These are phyloP conservation scores for Leptinotarsa undecemlineata DNA, from an alignment of 1,140 invertebrate genomes.

Conservation along the genomic window DNA sequence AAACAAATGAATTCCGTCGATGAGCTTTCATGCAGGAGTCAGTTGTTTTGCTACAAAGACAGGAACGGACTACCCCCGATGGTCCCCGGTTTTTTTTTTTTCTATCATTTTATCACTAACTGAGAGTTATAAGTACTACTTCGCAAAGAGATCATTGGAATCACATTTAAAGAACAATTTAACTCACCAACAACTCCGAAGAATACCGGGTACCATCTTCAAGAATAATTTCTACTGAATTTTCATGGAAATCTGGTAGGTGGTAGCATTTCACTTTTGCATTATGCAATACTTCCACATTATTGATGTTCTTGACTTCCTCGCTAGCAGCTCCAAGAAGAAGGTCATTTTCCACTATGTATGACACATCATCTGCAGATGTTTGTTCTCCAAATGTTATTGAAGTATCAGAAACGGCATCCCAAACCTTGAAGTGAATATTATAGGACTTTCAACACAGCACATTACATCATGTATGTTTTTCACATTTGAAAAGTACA, in stretches of 20 bases:
- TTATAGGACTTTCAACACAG: constrained; percentile 10
- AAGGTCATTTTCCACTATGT: constrained; percentile 94
- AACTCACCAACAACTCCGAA: constrained; percentile 67
- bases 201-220: constrained; percentile 62
- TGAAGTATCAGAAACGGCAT: constrained; percentile 83
- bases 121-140: too few relatives aligned
- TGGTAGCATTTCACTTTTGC: constrained; percentile 60
- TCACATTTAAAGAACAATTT: too few relatives aligned
- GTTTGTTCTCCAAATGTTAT: constrained; percentile 83
- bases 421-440: constrained; percentile 77
- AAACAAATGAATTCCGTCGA: too few relatives aligned
- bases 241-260: constrained; percentile 54
- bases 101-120: too few relatives aligned
- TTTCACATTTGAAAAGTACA: neutral
- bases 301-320: constrained; percentile 48
- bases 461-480: constrained; percentile 3
- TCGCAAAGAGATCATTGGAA: too few relatives aligned
- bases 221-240: constrained; percentile 56
- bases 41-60: too few relatives aligned
- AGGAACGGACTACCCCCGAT: too few relatives aligned
- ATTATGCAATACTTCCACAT: constrained; percentile 59
- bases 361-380: constrained; percentile 75
- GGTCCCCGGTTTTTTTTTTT: too few relatives aligned
- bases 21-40: too few relatives aligned
- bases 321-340: constrained; percentile 73